Evolutionary conservation across 2,888 invertebrate species (phyloP).

Genomic region (Latheticus oryzae): DNA sequence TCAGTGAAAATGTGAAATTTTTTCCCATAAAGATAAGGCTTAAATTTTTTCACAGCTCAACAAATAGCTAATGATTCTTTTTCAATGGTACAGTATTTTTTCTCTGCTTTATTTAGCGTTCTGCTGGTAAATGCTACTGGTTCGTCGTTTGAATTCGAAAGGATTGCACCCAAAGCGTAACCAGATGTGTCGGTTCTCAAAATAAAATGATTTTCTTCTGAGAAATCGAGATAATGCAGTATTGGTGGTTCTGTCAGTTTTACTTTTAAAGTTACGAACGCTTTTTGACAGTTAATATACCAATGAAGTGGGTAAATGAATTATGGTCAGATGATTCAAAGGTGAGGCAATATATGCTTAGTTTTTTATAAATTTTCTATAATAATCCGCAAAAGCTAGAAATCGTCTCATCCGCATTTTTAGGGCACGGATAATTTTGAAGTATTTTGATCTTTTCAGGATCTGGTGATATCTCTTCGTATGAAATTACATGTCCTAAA

Average conservation of each 20-base stretch:
- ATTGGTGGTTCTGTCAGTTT: conserved; percentile 27
- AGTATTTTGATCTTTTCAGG: conserved; percentile 1
- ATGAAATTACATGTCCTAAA: conserved; percentile 3
- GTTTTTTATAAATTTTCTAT: conserved; percentile 2
- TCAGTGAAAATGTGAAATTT: conserved; percentile 46
- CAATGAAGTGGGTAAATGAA: conserved; percentile 31
- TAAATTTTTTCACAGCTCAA: conserved; percentile 48
- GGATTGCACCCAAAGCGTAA: conserved; percentile 38
- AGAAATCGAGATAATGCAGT: conserved; percentile 40
- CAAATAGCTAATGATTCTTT: conserved; percentile 47
- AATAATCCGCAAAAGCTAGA: conserved; percentile 9
- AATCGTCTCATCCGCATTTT: conserved; percentile 15
- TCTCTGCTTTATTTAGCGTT: conserved; percentile 38
- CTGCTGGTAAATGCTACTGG: conserved; percentile 40
- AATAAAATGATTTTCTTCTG: conserved; percentile 34
- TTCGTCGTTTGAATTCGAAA: conserved; percentile 38
- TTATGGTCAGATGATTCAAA: conserved; percentile 2
- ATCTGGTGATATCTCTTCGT: conserved; percentile 1
- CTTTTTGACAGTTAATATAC: conserved; percentile 36
- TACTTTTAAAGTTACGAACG: conserved; percentile 41
- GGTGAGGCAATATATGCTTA: not conserved
- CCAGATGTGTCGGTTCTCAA: conserved; percentile 42
- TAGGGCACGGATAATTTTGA: conserved; percentile 4
- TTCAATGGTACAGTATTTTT: conserved; percentile 36
- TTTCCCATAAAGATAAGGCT: conserved; percentile 44